These are phyloP conservation scores for Dryas iulia DNA, from an alignment of 1,140 invertebrate species.

Conservation along the genomic window DNA sequence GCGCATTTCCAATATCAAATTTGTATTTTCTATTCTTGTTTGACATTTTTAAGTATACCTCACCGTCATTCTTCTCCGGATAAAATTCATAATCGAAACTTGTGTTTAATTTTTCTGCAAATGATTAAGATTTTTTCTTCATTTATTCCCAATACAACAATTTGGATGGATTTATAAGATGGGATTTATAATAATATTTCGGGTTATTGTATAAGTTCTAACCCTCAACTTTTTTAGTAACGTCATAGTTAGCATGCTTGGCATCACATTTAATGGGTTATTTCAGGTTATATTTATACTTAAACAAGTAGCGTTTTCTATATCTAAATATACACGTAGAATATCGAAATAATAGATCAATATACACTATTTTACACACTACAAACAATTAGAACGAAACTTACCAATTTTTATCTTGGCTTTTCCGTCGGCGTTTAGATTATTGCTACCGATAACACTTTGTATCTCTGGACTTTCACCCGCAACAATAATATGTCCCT, in stretches of 20 bases:
- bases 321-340: too few relatives aligned
- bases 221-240: too few relatives aligned
- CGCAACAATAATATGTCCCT: constrained; percentile 6
- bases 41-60: not conserved
- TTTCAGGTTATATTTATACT: too few relatives aligned
- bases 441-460: not conserved
- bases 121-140: not conserved
- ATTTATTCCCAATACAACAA: too few relatives aligned
- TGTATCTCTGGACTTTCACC: constrained; percentile 11
- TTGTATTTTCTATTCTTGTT: not conserved
- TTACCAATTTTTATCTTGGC: constrained; percentile 20
- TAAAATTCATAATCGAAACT: not conserved
- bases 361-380: too few relatives aligned
- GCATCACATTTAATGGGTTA: too few relatives aligned
- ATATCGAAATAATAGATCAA: too few relatives aligned
- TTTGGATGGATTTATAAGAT: too few relatives aligned
- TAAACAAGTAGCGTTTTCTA: too few relatives aligned
- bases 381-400: not conserved
- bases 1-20: not conserved
- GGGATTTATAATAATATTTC: too few relatives aligned
- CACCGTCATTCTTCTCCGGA: not conserved
- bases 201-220: too few relatives aligned
- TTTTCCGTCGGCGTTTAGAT: constrained; percentile 14
- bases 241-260: too few relatives aligned
- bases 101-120: not conserved